These are phyloP conservation scores for Enoplosus armatus DNA, from an alignment of 2,797 vertebrate genomes.

Conservation along the genomic window DNA sequence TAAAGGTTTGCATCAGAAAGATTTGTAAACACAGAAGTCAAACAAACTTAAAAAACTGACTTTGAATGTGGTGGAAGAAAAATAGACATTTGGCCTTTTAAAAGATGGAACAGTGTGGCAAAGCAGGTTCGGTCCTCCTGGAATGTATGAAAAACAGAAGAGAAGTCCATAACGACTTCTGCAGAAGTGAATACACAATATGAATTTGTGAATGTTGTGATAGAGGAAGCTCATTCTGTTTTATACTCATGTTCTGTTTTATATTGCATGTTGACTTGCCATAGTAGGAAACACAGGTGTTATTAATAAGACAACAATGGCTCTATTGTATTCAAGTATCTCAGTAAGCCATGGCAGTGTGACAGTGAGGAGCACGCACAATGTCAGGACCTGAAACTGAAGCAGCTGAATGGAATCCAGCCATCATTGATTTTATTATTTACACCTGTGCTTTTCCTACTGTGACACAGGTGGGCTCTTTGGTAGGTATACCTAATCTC, in stretches of 20 bases:
- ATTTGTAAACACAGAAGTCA: background rate
- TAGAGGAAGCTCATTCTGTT: background rate
- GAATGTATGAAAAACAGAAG: conserved; percentile 18
- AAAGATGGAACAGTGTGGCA: background rate
- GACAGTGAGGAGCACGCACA: no score
- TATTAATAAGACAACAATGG: background rate
- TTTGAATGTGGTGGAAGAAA: background rate
- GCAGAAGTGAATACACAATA: conserved; percentile 1
- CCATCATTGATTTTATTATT: background rate
- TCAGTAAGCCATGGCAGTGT: background rate
- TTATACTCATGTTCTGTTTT: no score
- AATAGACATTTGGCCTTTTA: background rate
- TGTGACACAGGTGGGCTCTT: background rate
- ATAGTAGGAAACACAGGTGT: no score
- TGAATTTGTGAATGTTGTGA: background rate
- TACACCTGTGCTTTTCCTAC: background rate
- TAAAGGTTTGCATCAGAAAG: background rate
- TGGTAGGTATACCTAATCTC: background rate
- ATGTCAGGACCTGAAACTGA: background rate
- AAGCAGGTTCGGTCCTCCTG: background rate
- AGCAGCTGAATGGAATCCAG: background rate
- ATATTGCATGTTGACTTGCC: no score
- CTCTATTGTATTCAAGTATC: background rate
- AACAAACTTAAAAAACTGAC: background rate
- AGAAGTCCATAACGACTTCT: background rate